Percentiles rank a stretch among this genome's conserved stretches.
These are phyloP conservation scores for Channallabes apus DNA, from an alignment of 2,797 vertebrate species.

Conservation along the genomic window DNA sequence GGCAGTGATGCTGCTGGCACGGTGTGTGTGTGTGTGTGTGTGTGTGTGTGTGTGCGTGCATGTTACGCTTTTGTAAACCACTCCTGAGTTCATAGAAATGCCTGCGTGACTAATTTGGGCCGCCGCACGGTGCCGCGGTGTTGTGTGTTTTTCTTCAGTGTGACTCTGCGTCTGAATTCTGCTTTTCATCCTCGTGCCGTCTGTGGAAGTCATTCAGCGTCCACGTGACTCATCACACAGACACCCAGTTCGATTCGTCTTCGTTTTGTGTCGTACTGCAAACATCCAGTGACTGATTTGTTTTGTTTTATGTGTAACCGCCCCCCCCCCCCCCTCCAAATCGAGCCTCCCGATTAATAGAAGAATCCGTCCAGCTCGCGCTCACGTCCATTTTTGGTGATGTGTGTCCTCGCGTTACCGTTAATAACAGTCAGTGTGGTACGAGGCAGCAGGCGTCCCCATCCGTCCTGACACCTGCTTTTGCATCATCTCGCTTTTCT, in stretches of 20 bases:
- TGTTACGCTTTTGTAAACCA: slow-evolving; percentile 28
- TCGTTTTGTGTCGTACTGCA: background rate
- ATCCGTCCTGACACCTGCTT: slow-evolving; percentile 16
- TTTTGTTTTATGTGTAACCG: background rate
- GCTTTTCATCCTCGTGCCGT: slow-evolving; percentile 29
- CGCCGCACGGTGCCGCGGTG: background rate
- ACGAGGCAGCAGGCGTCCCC: background rate
- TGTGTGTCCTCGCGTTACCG: background rate
- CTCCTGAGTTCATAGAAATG: slow-evolving; percentile 47
- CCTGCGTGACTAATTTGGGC: slow-evolving; percentile 60
- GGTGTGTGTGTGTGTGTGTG: slow-evolving; percentile 36
- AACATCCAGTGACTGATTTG: background rate
- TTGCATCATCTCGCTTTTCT: slow-evolving; percentile 31
- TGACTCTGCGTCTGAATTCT: slow-evolving; percentile 28
- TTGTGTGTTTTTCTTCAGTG: slow-evolving; percentile 18
- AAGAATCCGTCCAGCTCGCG: background rate
- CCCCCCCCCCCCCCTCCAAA: too few species aligned
- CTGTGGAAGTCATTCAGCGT: slow-evolving; percentile 14
- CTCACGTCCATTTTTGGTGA: background rate
- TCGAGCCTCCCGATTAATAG: background rate
- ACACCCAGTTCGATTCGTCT: slow-evolving; percentile 16
- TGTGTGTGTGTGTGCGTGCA: slow-evolving; percentile 26
- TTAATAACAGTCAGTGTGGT: slow-evolving; percentile 1
- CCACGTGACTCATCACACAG: slow-evolving; percentile 33
- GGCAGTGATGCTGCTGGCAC: slow-evolving; percentile 42